These are phyloP conservation scores for Rhagoletis zephyria DNA, from an alignment of 1,140 invertebrate genomes.

Conservation along the genomic window DNA sequence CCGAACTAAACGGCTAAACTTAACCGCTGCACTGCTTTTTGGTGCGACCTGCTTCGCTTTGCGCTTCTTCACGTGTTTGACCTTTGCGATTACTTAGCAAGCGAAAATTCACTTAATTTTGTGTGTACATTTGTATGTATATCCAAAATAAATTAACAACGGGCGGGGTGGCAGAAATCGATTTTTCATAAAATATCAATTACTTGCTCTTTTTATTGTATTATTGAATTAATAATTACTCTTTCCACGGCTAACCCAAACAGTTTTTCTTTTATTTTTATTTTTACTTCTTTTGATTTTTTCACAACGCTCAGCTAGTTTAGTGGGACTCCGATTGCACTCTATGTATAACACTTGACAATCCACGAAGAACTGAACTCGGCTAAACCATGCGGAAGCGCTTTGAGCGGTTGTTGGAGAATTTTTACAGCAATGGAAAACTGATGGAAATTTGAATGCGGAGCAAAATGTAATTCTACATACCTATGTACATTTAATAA, in stretches of 20 bases:
- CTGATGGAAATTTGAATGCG: constrained; percentile 24
- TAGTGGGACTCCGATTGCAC: not conserved
- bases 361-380: constrained; percentile 57
- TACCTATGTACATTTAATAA: not conserved
- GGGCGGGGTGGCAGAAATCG: not conserved
- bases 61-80: constrained; percentile 35
- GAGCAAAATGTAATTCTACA: constrained; percentile 14
- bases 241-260: not conserved
- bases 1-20: not conserved
- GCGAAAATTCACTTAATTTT: not conserved
- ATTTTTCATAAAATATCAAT: constrained; percentile 34
- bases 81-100: constrained; percentile 1
- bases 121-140: not conserved
- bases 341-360: constrained; percentile 51
- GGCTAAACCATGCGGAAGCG: not conserved
- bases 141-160: not conserved
- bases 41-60: not conserved
- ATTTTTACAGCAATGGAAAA: constrained; percentile 32
- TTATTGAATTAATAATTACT: constrained; percentile 23
- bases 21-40: not conserved
- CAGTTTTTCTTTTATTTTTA: not conserved
- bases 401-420: not conserved
- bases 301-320: not conserved
- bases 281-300: not conserved
- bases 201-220: constrained; percentile 1